Conservation (phyloP, 2,113 vertebrate species). For the Ceyx cyanopectus region DNA sequence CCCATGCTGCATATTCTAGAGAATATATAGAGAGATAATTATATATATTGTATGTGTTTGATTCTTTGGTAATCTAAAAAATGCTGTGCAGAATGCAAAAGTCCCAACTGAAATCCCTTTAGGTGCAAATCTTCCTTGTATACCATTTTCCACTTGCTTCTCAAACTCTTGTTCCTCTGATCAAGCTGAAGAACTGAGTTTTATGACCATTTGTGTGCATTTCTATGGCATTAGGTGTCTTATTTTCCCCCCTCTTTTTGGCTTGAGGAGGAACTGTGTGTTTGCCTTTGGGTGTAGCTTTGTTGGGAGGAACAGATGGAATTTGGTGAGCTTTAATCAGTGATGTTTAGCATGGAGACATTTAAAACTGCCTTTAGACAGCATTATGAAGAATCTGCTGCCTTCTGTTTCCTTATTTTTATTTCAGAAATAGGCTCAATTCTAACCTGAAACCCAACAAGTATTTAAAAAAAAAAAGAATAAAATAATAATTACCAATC, state of each 20-base stretch:
- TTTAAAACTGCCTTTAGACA: neutral
- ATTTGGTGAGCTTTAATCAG: neutral
- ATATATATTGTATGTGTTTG: neutral
- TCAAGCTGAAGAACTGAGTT: neutral
- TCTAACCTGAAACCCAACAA: neutral
- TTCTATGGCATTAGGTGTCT: neutral
- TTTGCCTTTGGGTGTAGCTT: neutral
- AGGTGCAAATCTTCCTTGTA: neutral
- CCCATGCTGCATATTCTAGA: fast-evolving
- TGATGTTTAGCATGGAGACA: neutral
- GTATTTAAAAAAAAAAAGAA: neutral
- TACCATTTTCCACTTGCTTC: neutral
- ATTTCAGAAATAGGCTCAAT: neutral
- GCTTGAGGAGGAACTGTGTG: neutral
- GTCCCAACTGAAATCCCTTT: neutral
- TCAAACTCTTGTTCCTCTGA: neutral
- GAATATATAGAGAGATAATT: no score
- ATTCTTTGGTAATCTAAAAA: neutral
- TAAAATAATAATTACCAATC: neutral
- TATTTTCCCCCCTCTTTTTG: neutral
- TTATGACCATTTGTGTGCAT: neutral
- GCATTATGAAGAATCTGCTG: neutral
- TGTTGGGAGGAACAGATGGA: neutral
- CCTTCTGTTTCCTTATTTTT: neutral
- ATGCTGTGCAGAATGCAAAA: neutral